phyloP scores from a whole-genome alignment of 2,797 vertebrate species.

The Cryptoblepharus egeriae region DNA sequence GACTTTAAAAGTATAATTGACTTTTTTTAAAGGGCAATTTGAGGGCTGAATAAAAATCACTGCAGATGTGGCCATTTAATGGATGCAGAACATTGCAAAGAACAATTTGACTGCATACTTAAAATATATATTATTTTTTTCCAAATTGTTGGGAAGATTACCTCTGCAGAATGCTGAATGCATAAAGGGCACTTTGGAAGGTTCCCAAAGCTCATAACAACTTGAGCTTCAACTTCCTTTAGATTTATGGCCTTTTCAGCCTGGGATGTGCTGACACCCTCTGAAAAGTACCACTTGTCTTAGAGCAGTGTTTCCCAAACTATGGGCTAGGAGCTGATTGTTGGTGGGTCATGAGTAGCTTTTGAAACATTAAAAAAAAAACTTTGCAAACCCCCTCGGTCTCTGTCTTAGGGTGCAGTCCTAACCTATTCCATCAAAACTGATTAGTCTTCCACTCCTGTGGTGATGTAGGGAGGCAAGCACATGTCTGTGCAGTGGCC shows the following conservation, averaged over 20 bases:
- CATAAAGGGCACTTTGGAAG: neutral
- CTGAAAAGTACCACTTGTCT: too few species aligned
- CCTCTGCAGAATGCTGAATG: conserved; percentile 57
- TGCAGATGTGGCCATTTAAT: conserved; percentile 69
- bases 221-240: neutral
- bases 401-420: too few species aligned
- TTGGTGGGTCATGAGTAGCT: too few species aligned
- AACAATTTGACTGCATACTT: conserved; percentile 68
- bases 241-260: neutral
- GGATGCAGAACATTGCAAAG: conserved; percentile 68
- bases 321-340: too few species aligned
- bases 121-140: conserved; percentile 22
- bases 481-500: too few species aligned
- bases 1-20: conserved; percentile 78
- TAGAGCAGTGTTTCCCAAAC: too few species aligned
- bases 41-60: conserved; percentile 66
- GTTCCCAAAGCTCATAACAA: rapidly evolving
- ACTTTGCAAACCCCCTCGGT: too few species aligned
- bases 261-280: too few species aligned
- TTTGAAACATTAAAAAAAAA: too few species aligned
- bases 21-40: conserved; percentile 68
- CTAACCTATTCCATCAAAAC: too few species aligned
- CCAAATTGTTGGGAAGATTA: conserved; percentile 58
- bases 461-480: too few species aligned
- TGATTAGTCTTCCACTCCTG: too few species aligned